Percentiles rank a stretch among this genome's conserved stretches.
phyloP scores from a whole-genome alignment of 2,113 vertebrate genomes.

The Stigmatopora nigra region DNA sequence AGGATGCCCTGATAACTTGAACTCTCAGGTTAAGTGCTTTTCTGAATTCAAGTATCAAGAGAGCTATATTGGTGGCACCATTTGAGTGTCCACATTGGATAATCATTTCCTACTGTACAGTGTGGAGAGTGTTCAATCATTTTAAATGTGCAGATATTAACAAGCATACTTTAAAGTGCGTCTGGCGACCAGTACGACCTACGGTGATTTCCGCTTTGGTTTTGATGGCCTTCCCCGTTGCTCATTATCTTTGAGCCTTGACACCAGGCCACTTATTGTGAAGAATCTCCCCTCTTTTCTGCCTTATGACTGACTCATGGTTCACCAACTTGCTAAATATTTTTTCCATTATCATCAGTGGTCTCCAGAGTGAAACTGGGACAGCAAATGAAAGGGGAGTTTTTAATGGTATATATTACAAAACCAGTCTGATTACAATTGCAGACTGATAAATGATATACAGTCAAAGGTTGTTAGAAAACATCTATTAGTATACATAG shows the following conservation, averaged over 20 bases:
- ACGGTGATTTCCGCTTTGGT: constrained; percentile 6
- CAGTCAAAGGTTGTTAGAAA: background rate
- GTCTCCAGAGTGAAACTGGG: background rate
- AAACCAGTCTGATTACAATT: no score
- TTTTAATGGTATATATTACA: background rate
- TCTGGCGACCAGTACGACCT: background rate
- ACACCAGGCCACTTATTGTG: constrained; percentile 5
- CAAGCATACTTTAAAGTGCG: constrained; percentile 18
- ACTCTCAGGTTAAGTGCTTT: background rate
- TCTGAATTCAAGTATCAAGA: constrained; percentile 6
- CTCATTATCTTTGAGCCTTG: constrained; percentile 15
- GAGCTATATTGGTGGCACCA: background rate
- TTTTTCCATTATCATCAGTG: background rate
- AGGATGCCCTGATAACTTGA: background rate
- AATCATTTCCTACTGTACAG: constrained; percentile 6
- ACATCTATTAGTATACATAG: background rate
- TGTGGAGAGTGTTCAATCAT: background rate
- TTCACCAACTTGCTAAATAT: constrained; percentile 4
- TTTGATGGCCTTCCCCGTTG: constrained; percentile 3
- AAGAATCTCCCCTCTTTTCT: constrained; percentile 7
- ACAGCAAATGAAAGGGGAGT: background rate
- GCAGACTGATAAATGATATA: no score
- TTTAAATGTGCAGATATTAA: constrained; percentile 20
- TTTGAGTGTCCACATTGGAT: constrained; percentile 23
- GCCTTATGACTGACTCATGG: background rate